Base-by-base conservation (phyloP, 2,113 vertebrate species). In the Pandion haliaetus region DNA sequence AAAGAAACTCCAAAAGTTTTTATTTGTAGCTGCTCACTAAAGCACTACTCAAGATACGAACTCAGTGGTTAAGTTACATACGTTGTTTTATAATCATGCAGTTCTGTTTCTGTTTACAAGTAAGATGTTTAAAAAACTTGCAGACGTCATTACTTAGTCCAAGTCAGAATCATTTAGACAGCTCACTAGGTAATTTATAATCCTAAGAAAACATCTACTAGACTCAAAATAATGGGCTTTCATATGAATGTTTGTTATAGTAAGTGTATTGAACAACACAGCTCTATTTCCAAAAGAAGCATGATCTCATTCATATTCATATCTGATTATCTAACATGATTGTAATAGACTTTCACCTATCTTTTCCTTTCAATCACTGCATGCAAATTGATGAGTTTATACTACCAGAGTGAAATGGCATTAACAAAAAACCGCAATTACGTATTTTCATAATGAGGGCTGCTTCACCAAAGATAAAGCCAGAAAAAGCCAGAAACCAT, bases 291-390 rank as follows among this genome's bases (percentile, higher is more conserved):
- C 78, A 88, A 87, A 83, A 90, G 82, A 82, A 42, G 79, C 28
- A 79, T 32, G 47, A 76, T 86, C 80, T 95, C 82, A 89, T 94
- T 87, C 90, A 88, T 93, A 96, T 88, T 96, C 80, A 87, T 95
- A 88, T 84, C 47, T 82, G 57, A 32, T 93, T 96, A 97, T 67
- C 85, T 94, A 94, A 96, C 25, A 5, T 7, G 40, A 91, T 78
- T 91, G 83, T 88, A 97, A 95, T 21, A 74, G 71, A 44, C 67
- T 88, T 95, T 93, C 84, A 73, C 86, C 91, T 88, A 70, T 82
- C 74, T 78, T 82, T 59, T 84, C 57, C 79, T 50, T 93, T 90
- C 95, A 88, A 61, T 89, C 86, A 81, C 38, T 73, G 62, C 79
- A 91, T 23, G n/a, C 20, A 95, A 88, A 82, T 10, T 86, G 78